A percentile compares a stretch with the other conserved stretches of the same genome.
Conservation (phyloP, 1,140 invertebrate species). For the Anagrus nilaparvatae region DNA sequence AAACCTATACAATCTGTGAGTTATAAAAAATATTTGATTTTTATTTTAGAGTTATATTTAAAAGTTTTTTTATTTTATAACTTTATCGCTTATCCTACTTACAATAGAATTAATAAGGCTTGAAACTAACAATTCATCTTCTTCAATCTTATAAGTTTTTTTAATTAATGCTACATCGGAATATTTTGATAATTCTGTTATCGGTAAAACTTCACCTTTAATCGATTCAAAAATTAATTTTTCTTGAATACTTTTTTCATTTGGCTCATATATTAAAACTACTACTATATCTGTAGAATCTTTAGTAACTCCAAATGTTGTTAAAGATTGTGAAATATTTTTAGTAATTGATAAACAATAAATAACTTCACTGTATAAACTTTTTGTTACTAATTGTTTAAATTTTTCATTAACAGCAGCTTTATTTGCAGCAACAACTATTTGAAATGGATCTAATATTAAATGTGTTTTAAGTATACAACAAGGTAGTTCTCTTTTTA, state of each 20-base stretch:
- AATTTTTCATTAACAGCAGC: conserved; percentile 45
- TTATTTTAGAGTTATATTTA: conserved; percentile 17
- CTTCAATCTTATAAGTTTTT: conserved; percentile 48
- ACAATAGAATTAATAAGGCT: conserved; percentile 47
- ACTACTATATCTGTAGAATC: conserved; percentile 48
- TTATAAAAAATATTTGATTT: conserved; percentile 1
- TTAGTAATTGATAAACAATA: conserved; percentile 58
- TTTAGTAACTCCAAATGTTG: conserved; percentile 49
- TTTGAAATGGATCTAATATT: conserved; percentile 55
- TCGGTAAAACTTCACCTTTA: conserved; percentile 39
- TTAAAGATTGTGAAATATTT: conserved; percentile 56
- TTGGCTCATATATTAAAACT: conserved; percentile 40
- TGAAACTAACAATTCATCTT: conserved; percentile 35
- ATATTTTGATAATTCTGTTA: conserved; percentile 38
- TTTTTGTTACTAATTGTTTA: conserved; percentile 47
- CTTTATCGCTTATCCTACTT: conserved; percentile 51
- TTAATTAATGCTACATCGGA: conserved; percentile 42
- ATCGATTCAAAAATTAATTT: conserved; percentile 36
- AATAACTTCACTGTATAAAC: conserved; percentile 55
- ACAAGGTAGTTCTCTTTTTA: conserved; percentile 47
- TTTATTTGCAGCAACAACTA: conserved; percentile 56
- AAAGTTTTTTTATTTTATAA: conserved; percentile 18
- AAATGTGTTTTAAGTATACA: conserved; percentile 51
- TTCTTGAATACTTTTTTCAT: conserved; percentile 28
- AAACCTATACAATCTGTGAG: conserved; percentile 8